A percentile compares a stretch with the other conserved stretches of the same genome.
phyloP scores from a whole-genome alignment of 2,113 vertebrate species.

The Oryzias curvinotus region DNA sequence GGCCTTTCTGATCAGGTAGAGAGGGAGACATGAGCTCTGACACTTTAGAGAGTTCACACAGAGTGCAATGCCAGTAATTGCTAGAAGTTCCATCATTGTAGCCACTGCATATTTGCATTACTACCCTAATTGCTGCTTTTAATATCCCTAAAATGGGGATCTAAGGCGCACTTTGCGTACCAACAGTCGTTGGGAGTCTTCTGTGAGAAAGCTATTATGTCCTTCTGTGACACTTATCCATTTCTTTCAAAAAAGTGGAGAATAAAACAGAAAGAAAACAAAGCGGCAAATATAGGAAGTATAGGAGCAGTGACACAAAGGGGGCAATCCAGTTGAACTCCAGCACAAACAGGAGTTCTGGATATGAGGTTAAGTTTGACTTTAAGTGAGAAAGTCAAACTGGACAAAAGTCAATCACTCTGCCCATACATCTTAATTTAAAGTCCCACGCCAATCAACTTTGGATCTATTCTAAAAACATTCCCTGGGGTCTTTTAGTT shows the following conservation, averaged over 20 bases:
- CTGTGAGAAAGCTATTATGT: slow-evolving; percentile 46
- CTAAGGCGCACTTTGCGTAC: slow-evolving; percentile 57
- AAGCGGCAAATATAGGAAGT: slow-evolving; percentile 17
- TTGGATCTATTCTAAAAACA: too few relatives aligned
- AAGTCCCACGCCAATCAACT: too few relatives aligned
- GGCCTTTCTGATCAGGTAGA: slow-evolving; percentile 81
- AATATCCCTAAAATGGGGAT: slow-evolving; percentile 75
- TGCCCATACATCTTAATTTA: slow-evolving; percentile 37
- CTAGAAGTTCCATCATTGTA: slow-evolving; percentile 68
- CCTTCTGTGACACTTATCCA: slow-evolving; percentile 28
- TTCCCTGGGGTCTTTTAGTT: too few relatives aligned
- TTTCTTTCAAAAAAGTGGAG: slow-evolving; percentile 1
- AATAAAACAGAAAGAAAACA: slow-evolving; percentile 45
- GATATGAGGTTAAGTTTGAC: slow-evolving; percentile 30
- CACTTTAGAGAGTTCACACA: slow-evolving; percentile 79
- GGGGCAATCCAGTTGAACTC: slow-evolving; percentile 7
- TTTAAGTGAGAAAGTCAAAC: slow-evolving; percentile 31
- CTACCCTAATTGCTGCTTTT: slow-evolving; percentile 74
- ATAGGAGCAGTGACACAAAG: slow-evolving; percentile 8
- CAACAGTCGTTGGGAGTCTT: slow-evolving; percentile 49
- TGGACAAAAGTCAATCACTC: slow-evolving; percentile 57
- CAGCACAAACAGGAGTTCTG: slow-evolving; percentile 5
- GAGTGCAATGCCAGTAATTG: slow-evolving; percentile 79
- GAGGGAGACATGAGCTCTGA: slow-evolving; percentile 77
- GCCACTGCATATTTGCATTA: slow-evolving; percentile 53